Conservation (phyloP, 2,797 vertebrate genomes). For the Chaenodraco wilsoni region DNA sequence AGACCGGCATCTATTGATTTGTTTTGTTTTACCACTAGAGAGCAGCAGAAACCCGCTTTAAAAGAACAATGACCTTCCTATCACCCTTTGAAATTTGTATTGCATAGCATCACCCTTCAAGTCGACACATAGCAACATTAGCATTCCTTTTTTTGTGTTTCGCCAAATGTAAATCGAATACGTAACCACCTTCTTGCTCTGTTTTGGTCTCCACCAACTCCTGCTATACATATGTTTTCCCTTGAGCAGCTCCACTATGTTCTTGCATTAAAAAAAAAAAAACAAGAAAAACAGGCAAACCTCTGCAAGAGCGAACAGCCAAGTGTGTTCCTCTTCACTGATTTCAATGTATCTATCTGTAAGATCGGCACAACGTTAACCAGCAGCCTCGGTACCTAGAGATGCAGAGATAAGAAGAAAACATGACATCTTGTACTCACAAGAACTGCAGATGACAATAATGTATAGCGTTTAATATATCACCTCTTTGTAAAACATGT, state of each 20-base stretch:
- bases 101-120: not conserved
- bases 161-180: not conserved
- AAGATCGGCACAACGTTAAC: constrained; percentile 88
- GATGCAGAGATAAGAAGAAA: constrained; percentile 1
- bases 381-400: constrained; percentile 88
- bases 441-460: not conserved
- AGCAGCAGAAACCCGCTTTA: no score
- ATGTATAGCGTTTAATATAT: constrained; percentile 7
- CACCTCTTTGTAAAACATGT: constrained; percentile 89
- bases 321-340: constrained; percentile 74
- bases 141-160: not conserved
- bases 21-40: not conserved
- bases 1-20: not conserved
- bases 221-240: not conserved
- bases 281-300: constrained; percentile 63
- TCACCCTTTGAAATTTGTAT: not conserved
- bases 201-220: not conserved
- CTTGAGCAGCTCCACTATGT: not conserved
- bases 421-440: not conserved
- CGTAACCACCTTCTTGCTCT: not conserved
- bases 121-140: not conserved
- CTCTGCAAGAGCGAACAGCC: constrained; percentile 77
- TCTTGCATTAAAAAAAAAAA: not conserved
- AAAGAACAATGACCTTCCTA: no score
- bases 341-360: constrained; percentile 82